These are phyloP conservation scores for Aelia acuminata DNA, from an alignment of 2,888 invertebrate species.

Conservation along the genomic window DNA sequence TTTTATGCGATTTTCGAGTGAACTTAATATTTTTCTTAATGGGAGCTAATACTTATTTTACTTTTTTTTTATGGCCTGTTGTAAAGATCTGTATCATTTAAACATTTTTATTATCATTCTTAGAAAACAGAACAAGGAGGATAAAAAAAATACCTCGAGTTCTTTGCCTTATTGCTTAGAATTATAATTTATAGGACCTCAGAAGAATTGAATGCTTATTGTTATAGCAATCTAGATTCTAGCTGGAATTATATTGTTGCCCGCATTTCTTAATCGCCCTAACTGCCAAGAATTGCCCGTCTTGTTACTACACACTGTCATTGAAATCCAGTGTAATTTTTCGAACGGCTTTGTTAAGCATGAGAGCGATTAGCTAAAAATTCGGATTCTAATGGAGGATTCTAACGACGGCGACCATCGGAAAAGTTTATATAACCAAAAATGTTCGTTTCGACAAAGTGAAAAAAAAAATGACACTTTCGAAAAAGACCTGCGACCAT, in stretches of 20 bases:
- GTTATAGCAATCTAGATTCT: neutral
- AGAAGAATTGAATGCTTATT: neutral
- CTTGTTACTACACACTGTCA: neutral
- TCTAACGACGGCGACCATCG: too few species aligned
- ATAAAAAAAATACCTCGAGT: neutral
- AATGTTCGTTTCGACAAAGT: too few species aligned
- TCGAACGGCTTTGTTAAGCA: neutral
- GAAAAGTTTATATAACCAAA: too few species aligned
- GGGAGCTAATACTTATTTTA: neutral
- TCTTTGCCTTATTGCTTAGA: neutral
- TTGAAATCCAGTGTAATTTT: neutral
- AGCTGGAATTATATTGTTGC: neutral
- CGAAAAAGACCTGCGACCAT: too few species aligned
- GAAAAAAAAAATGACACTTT: too few species aligned
- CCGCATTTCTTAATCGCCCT: slow-evolving; percentile 17
- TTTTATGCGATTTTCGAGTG: neutral
- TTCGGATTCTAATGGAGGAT: too few species aligned
- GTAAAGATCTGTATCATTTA: neutral
- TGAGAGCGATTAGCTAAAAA: neutral
- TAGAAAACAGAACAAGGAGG: neutral
- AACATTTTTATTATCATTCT: neutral
- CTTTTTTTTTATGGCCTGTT: neutral
- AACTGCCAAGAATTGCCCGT: neutral
- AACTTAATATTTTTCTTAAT: neutral
- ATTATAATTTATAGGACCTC: neutral